A percentile compares a stretch with the other conserved stretches of the same genome.
phyloP scores from a whole-genome alignment of 2,113 vertebrate genomes.

The Loxodonta africana region DNA sequence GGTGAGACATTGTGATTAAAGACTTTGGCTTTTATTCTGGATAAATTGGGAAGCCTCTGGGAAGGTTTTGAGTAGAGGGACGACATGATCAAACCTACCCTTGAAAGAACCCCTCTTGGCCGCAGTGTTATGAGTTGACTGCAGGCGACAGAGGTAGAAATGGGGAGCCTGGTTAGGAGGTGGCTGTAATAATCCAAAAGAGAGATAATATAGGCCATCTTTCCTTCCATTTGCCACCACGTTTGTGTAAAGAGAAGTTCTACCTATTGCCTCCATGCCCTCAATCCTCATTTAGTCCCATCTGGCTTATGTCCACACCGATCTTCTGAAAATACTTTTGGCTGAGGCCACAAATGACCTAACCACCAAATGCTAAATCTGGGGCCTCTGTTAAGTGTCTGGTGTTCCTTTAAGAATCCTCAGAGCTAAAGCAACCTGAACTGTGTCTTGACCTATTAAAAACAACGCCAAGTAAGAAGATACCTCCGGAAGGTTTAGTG shows the following conservation, averaged over 20 bases:
- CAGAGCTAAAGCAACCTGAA: neutral
- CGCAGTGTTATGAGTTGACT: neutral
- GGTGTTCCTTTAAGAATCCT: neutral
- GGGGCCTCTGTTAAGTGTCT: neutral
- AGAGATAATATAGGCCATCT: neutral
- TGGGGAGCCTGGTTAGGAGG: neutral
- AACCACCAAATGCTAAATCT: neutral
- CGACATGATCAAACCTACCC: neutral
- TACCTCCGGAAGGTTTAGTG: too few relatives aligned
- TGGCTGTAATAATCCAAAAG: neutral
- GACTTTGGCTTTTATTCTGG: neutral
- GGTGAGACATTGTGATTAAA: neutral
- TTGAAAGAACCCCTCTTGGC: neutral
- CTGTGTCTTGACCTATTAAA: neutral
- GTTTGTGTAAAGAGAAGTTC: neutral
- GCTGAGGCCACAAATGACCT: constrained; percentile 13
- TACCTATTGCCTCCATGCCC: neutral
- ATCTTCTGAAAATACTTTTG: constrained; percentile 36
- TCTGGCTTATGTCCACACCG: neutral
- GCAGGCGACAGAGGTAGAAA: neutral
- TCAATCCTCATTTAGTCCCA: neutral
- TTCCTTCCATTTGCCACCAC: neutral
- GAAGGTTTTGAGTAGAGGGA: neutral
- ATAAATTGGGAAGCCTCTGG: neutral
- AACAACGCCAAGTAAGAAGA: neutral